Conservation (phyloP, 2,888 invertebrate genomes). For the Mythimna lalbum region DNA sequence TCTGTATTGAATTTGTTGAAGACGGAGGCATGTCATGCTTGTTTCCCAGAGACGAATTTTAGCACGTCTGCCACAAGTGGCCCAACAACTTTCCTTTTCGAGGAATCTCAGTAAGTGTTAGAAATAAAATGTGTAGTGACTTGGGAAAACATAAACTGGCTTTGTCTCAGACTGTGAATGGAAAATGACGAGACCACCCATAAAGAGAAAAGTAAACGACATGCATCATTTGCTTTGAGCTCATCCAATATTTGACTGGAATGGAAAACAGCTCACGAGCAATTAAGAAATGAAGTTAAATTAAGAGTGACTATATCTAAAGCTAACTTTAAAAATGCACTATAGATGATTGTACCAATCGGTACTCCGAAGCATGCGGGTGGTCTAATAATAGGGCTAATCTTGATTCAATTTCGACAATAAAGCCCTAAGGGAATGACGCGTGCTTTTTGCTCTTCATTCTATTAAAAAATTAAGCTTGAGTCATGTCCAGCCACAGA, state of each 20-base stretch:
- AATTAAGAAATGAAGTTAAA: slow-evolving; percentile 67
- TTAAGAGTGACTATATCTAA: slow-evolving; percentile 59
- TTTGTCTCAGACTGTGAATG: slow-evolving; percentile 53
- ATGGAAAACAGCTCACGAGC: slow-evolving; percentile 58
- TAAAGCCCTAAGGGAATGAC: slow-evolving; percentile 61
- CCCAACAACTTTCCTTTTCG: slow-evolving; percentile 76
- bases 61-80: slow-evolving; percentile 75
- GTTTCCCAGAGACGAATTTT: slow-evolving; percentile 80
- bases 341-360: slow-evolving; percentile 69
- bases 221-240: slow-evolving; percentile 61
- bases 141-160: slow-evolving; percentile 44
- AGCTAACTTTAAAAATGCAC: slow-evolving; percentile 59
- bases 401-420: slow-evolving; percentile 77
- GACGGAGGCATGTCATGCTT: slow-evolving; percentile 64
- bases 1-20: slow-evolving; percentile 33
- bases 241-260: slow-evolving; percentile 69
- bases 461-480: slow-evolving; percentile 44
- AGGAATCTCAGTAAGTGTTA: slow-evolving; percentile 54
- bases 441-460: slow-evolving; percentile 40
- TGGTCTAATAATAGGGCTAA: slow-evolving; percentile 80
- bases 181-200: slow-evolving; percentile 73
- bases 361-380: slow-evolving; percentile 77
- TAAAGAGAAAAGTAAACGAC: slow-evolving; percentile 60
- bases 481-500: slow-evolving; percentile 45
- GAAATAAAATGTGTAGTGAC: slow-evolving; percentile 62